Evolutionary conservation across 2,113 vertebrate genomes (phyloP), one percentile per base, ranked within the genome.

Genomic region (Cinclus cinclus): DNA sequence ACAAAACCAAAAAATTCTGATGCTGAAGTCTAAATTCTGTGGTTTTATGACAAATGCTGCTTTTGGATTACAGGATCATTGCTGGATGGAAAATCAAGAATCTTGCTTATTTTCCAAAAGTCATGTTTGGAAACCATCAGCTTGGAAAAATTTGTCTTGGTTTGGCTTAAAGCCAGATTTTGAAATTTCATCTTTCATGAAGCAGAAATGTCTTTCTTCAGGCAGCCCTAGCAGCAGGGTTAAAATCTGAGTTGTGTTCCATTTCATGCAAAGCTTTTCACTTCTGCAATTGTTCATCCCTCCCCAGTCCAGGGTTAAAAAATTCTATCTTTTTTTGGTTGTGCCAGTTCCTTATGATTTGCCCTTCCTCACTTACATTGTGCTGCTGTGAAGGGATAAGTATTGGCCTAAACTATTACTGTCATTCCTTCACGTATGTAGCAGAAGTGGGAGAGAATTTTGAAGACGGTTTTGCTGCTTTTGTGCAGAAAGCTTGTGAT

Each of bases 121-220:
- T 70, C 68, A 31, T 90, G 31, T 94, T 92, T 92, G 80, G 68
- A 92, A 94, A 74, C 59, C 52, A 52, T 79, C 73, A 83, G 60
- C 39, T 90, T 81, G 65, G 89, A 95, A 94, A 95, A 93, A 74
- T 90, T 39, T 49, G 2, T 83, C 83, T 93, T 69, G 83, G 68
- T 67, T 90, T 96, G 89, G 69, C 80, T 94, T 70, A 46, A 67
- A 93, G 64, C 47, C 92, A 87, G 60, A 55, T 93, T 93, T 92
- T 89, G 59, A 96, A 88, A 93, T 90, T 78, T 88, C 59, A 44
- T 64, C 42, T 94, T 93, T 86, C 22, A 6, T 68, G 85, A 90
- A 93, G 79, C 52, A 89, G 85, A 94, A 90, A 50, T 21, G 18
- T 73, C 56, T 93, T 83, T 88, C 62, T 87, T 50, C n/a, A 80